Conservation (phyloP, 2,888 invertebrate species). For the Meteorus colon region DNA sequence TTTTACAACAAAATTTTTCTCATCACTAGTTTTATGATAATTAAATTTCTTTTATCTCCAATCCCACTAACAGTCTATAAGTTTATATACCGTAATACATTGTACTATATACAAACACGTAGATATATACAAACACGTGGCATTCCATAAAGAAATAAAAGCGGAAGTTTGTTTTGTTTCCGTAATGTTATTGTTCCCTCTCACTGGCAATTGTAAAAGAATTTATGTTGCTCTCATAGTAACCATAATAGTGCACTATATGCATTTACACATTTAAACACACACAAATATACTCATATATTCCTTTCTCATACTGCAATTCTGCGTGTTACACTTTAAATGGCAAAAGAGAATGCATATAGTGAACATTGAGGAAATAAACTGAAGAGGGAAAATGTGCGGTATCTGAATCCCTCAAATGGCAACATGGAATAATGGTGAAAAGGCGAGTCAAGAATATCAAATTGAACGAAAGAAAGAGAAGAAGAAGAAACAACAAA, state of each 20-base stretch:
- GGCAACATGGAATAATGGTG: slow-evolving; percentile 7
- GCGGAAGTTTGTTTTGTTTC: slow-evolving; percentile 12
- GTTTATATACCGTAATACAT: background rate
- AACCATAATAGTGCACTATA: background rate
- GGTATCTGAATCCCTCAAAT: background rate
- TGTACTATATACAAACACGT: background rate
- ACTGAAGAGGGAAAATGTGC: background rate
- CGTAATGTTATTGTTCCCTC: background rate
- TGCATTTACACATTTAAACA: background rate
- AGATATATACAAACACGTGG: background rate
- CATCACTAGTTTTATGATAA: background rate
- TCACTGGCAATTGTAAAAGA: slow-evolving; percentile 10
- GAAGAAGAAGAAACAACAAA: background rate
- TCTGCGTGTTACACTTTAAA: slow-evolving; percentile 8
- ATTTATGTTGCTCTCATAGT: background rate
- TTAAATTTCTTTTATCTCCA: background rate
- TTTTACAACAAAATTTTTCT: background rate
- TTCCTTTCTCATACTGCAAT: background rate
- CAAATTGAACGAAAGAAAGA: background rate
- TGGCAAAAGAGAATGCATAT: slow-evolving; percentile 4
- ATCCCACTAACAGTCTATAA: background rate
- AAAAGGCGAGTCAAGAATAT: background rate
- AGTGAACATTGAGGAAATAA: slow-evolving; percentile 2
- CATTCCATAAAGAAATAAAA: background rate
- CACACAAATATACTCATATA: background rate